Evolutionary conservation across 2,797 vertebrate genomes (phyloP).

Genomic region (Spondyliosoma cantharus): DNA sequence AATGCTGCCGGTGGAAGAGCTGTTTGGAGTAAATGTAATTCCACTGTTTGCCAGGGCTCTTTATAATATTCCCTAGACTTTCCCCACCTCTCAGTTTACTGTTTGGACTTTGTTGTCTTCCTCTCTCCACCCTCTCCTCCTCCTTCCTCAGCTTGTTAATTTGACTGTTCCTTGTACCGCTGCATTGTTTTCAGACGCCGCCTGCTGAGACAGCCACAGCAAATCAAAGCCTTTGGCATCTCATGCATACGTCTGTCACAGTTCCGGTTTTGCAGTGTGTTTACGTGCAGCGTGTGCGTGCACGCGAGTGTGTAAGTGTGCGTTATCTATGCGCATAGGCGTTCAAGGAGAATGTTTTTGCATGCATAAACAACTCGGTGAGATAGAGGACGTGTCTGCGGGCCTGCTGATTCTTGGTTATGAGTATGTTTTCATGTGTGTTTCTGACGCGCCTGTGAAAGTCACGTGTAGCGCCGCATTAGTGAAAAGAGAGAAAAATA

Average conservation of each 20-base stretch:
- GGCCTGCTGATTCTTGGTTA: background rate
- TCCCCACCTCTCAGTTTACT: conserved; percentile 51
- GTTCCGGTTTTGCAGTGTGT: conserved; percentile 9
- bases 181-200: conserved; percentile 38
- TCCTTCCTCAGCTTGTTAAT: conserved; percentile 66
- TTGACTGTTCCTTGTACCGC: conserved; percentile 52
- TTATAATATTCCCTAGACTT: conserved; percentile 53
- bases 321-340: background rate
- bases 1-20: conserved; percentile 53
- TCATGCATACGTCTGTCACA: conserved; percentile 30
- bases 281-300: background rate
- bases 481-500: conserved; percentile 8
- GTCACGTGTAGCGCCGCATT: background rate
- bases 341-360: conserved; percentile 18
- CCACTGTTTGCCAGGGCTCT: conserved; percentile 45
- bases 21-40: conserved; percentile 64
- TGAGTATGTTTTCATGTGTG: background rate
- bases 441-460: conserved; percentile 10
- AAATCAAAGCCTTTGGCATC: conserved; percentile 57
- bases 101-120: conserved; percentile 64
- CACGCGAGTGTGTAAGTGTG: conserved; percentile 4
- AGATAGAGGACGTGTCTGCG: conserved; percentile 13
- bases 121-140: conserved; percentile 48
- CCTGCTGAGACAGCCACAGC: conserved; percentile 53
- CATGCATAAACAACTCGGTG: conserved; percentile 19